Percentiles rank a stretch among this genome's conserved stretches.
Conservation (phyloP, 2,888 invertebrate species). For the Anagyrus pseudococci region DNA sequence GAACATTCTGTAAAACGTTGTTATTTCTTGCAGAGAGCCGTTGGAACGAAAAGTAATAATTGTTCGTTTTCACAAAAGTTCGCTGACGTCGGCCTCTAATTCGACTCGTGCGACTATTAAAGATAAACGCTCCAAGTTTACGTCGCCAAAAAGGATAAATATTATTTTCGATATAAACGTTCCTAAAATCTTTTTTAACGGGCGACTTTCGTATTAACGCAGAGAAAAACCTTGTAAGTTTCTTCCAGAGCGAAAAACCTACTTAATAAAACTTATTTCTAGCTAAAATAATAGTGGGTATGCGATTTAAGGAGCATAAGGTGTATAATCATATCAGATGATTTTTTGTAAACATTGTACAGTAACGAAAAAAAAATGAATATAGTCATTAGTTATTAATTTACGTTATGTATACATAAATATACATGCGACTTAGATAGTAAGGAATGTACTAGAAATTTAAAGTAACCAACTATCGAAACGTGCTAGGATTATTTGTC, state of each 20-base stretch:
- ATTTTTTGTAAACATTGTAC: conserved; percentile 58
- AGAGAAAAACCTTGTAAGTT: conserved; percentile 41
- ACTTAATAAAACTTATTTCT: conserved; percentile 12
- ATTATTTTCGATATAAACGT: conserved; percentile 57
- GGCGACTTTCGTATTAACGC: conserved; percentile 30
- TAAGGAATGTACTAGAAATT: conserved; percentile 44
- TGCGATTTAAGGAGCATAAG: conserved; percentile 40
- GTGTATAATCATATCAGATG: conserved; percentile 58
- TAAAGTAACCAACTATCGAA: no score
- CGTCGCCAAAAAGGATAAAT: conserved; percentile 45
- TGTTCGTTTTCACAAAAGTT: no score
- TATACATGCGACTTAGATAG: conserved; percentile 33
- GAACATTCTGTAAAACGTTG: conserved; percentile 2
- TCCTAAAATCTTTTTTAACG: conserved; percentile 50
- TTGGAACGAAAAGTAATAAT: background rate
- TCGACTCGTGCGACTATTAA: conserved; percentile 22
- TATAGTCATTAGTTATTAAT: conserved; percentile 59
- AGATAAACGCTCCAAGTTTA: conserved; percentile 36
- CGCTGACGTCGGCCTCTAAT: conserved; percentile 2
- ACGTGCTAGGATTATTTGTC: no score
- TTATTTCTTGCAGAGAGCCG: no score
- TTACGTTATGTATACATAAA: conserved; percentile 39
- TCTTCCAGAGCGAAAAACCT: conserved; percentile 49
- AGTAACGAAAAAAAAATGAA: conserved; percentile 51
- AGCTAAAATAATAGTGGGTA: conserved; percentile 6